Conservation (phyloP, 2,113 vertebrate species). For the Podarcis raffonei region DNA sequence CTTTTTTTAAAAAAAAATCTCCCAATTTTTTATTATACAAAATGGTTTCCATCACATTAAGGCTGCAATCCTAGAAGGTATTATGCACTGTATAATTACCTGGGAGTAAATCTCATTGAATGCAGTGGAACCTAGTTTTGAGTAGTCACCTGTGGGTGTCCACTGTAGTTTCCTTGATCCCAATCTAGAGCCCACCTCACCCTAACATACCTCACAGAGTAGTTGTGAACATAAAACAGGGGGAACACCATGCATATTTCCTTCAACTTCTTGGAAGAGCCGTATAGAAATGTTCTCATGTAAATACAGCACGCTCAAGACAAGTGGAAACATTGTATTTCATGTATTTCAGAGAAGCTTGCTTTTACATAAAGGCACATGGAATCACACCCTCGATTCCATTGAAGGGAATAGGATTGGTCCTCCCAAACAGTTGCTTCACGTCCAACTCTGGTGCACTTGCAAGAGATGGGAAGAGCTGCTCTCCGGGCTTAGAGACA, state of each 20-base stretch:
- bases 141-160: neutral
- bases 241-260: neutral
- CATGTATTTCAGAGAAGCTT: neutral
- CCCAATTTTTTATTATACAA: neutral
- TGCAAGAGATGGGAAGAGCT: neutral
- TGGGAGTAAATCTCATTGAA: neutral
- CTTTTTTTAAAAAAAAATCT: slow-evolving; percentile 50
- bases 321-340: neutral
- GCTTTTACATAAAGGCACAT: neutral
- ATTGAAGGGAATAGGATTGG: neutral
- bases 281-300: neutral
- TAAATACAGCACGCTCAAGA: neutral
- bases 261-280: neutral
- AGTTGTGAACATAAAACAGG: neutral
- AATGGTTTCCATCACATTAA: neutral
- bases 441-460: neutral
- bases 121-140: neutral
- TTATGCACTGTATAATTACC: neutral
- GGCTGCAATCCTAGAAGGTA: neutral
- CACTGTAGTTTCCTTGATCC: neutral
- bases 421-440: neutral
- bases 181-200: neutral
- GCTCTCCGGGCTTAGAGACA: neutral
- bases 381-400: neutral
- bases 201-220: neutral